Base-by-base conservation (phyloP, 2,797 vertebrate genomes). In the Bradypodion ventrale region DNA sequence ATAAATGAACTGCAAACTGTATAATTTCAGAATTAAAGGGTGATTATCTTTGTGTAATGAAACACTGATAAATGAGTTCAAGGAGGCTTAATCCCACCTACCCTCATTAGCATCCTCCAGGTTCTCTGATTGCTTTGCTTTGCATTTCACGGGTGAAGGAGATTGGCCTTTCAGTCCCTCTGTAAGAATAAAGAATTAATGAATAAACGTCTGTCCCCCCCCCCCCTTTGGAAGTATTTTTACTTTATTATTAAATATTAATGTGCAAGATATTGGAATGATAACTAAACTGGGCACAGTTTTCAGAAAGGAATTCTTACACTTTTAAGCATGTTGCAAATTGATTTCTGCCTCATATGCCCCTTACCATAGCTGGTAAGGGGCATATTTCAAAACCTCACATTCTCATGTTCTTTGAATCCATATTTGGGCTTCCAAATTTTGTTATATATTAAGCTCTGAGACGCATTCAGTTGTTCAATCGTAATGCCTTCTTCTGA, bases 91-190 rank as follows among this genome's bases (percentile, higher is more conserved):
- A 82, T 25, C 46, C 12, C 59, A 91, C 94, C 74, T 92, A 96
- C 95, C 94, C 87, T 95, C 94, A 35, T 89, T 91, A 83, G 94
- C 87, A 13, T 92, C 91, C 77, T 94, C 94, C 9, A 89, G 86
- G 75, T 85, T 86, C 85, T 94, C 94, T 73, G 90, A 78, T 78
- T 95, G 95, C 91, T 96, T 95, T 32, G 86, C 93, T 95, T 95
- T 95, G 92, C 90, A 94, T 85, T 96, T 95, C 86, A 93, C 93
- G 27, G 91, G 92, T 81, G 94, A 94, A 70, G 89, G 87, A 87
- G 91, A 86, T 16, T 90, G 93, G 42, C 68, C 87, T 90, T 95
- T 94, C 86, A 87, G 62, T 29, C 89, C 92, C 86, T 92, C 92
- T 96, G 92, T 32, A 93, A 94, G 75, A 2, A 93, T 0, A 89